Base-by-base conservation (phyloP, 2,888 invertebrate genomes). In the Baronia brevicornis region DNA sequence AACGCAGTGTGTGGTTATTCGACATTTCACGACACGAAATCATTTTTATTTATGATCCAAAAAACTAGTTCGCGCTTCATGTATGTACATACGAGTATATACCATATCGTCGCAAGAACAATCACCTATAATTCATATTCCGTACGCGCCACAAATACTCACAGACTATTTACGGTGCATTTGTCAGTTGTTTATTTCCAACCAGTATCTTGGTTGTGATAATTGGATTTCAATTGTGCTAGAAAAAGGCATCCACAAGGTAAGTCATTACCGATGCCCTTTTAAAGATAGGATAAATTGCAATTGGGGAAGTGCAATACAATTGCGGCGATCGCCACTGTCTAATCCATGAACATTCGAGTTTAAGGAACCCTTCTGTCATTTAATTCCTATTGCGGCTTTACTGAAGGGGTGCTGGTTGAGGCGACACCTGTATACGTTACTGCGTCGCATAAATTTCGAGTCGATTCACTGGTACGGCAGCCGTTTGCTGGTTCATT, bases 41-140 rank as follows among this genome's bases (percentile, higher is more conserved):
- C 52, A 43, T 59, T 59, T 64, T 67, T 65, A 68, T 70, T 72
- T 71, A 70, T 64, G 68, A 66, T 42, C 52, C 41, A 72, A 80
- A 79, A 80, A 80, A 77, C 74, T 79, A 82, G 77, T 72, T 75
- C 70, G 65, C 72, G 72, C 77, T 84, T 84, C 80, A 84, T 80
- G 84, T 84, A 80, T 84, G 84, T 84, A 82, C 78, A n/a, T n/a
- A n/a, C n/a, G n/a, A n/a, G n/a, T n/a, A n/a, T n/a, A n/a, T 82
- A 82, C 82, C 80, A 73, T 71, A 71, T 61, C 67, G 69, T 55
- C 62, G 67, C 73, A 79, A 74, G 78, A 78, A 82, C 80, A 79
- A 82, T 77, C 74, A 75, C 65, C 57, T 56, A 82, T 84, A 84
- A 84, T 84, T 85, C 80, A 85, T 84, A 79, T 80, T 82, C 80